phyloP scores from a whole-genome alignment of 2,888 invertebrate genomes.

The Callyntrura guangdongensis region DNA sequence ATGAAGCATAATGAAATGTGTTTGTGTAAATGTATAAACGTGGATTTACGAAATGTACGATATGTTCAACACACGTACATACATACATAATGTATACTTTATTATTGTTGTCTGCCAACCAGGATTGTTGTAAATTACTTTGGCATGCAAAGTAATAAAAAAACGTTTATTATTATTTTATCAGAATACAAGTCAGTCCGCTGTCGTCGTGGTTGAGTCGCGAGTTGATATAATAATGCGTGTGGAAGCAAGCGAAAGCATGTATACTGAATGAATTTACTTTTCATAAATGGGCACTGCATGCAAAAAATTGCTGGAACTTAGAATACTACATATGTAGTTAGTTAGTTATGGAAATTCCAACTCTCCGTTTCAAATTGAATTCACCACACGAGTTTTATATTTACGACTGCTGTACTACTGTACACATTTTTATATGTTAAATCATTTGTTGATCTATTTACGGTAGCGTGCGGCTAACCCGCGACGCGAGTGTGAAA shows the following conservation, averaged over 20 bases:
- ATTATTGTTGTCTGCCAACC: not conserved
- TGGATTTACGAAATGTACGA: not conserved
- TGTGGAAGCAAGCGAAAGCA: not conserved
- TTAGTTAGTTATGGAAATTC: conserved; percentile 10
- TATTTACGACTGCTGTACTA: not conserved
- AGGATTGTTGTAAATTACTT: conserved; percentile 34
- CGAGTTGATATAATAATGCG: not conserved
- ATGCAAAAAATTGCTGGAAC: not conserved
- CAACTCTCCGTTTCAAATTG: not conserved
- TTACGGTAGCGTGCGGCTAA: no score
- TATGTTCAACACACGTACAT: not conserved
- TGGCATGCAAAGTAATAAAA: conserved; percentile 44
- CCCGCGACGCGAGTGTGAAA: no score
- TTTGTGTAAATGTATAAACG: not conserved
- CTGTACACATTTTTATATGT: not conserved
- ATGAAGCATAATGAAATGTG: not conserved
- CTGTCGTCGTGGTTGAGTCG: no score
- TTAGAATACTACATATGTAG: not conserved
- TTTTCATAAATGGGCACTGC: not conserved
- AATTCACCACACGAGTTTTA: not conserved
- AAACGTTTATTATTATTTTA: not conserved
- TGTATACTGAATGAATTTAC: not conserved
- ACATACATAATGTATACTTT: not conserved
- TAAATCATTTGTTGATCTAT: conserved; percentile 2
- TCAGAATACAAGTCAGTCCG: not conserved